These are phyloP conservation scores for Sebastiscus albofasciatus DNA, from an alignment of 2,797 vertebrate genomes.

Conservation along the genomic window DNA sequence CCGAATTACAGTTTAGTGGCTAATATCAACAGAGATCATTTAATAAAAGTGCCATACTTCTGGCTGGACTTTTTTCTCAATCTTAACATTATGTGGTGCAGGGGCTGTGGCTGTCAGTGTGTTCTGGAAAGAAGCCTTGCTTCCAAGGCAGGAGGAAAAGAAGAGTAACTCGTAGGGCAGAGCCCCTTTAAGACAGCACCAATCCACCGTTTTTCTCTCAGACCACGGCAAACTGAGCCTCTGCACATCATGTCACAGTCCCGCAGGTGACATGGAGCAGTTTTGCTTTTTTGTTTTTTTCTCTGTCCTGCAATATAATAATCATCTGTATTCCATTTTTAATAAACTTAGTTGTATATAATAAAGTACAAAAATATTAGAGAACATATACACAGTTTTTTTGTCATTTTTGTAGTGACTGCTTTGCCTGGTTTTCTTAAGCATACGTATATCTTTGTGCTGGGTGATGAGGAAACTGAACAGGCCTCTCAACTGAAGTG, in stretches of 20 bases:
- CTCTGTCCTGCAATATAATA: constrained; percentile 85
- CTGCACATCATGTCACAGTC: constrained; percentile 79
- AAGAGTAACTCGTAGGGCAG: constrained; percentile 70
- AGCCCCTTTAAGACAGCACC: constrained; percentile 82
- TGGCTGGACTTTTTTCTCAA: constrained; percentile 49
- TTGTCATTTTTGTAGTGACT: constrained; percentile 87
- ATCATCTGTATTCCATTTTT: constrained; percentile 90
- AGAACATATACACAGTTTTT: constrained; percentile 91
- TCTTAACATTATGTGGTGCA: constrained; percentile 44
- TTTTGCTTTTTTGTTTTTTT: constrained; percentile 55
- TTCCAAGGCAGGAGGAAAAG: constrained; percentile 69
- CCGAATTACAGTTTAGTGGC: constrained; percentile 63
- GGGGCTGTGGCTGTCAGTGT: constrained; percentile 60
- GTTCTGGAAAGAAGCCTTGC: constrained; percentile 69
- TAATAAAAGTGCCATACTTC: constrained; percentile 74
- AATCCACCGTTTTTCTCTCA: constrained; percentile 71
- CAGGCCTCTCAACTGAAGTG: constrained; percentile 81
- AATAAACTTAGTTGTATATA: constrained; percentile 96
- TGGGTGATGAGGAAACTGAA: constrained; percentile 78
- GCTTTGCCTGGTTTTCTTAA: constrained; percentile 79
- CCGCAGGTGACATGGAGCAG: constrained; percentile 81
- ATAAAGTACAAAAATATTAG: constrained; percentile 98
- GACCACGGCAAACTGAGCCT: constrained; percentile 68
- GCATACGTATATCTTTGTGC: constrained; percentile 82
- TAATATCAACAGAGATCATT: constrained; percentile 49